Conservation (phyloP, 2,113 vertebrate species). For the Sprattus sprattus region DNA sequence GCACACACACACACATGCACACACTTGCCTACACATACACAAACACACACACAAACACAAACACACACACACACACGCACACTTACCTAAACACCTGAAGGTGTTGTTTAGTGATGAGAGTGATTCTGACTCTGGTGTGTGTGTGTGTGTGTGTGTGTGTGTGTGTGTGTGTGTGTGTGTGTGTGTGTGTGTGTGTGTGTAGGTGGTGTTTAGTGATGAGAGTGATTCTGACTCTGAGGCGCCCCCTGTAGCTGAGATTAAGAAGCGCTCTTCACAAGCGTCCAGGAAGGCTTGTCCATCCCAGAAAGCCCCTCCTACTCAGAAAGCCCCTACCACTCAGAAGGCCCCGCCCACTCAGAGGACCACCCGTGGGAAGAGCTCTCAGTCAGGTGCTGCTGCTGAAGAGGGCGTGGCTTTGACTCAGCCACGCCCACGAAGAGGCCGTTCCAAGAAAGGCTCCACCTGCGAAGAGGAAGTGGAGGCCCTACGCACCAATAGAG, state of each 20-base stretch:
- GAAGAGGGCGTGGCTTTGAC: constrained; percentile 40
- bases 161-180: no score
- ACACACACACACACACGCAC: no score
- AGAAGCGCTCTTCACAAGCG: constrained; percentile 45
- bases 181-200: constrained; percentile 4
- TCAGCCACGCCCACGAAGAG: constrained; percentile 44
- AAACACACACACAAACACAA: no score
- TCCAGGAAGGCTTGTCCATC: constrained; percentile 24
- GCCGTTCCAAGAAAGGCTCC: constrained; percentile 47
- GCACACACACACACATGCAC: no score
- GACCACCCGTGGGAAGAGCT: constrained; percentile 54
- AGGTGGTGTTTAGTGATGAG: constrained; percentile 88
- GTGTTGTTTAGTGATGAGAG: neutral
- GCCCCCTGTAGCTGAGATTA: constrained; percentile 36
- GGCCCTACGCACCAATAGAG: constrained; percentile 72
- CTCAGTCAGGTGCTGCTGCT: constrained; percentile 43
- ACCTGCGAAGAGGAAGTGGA: constrained; percentile 64
- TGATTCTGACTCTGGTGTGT: no score
- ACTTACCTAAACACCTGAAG: no score
- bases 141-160: neutral
- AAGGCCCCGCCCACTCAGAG: constrained; percentile 44
- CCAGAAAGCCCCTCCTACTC: constrained; percentile 32
- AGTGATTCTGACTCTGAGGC: constrained; percentile 74
- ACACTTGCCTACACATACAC: no score
- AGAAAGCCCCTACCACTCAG: constrained; percentile 30